Conservation (phyloP, 2,113 vertebrate species). For the Paramormyrops kingsleyae region DNA sequence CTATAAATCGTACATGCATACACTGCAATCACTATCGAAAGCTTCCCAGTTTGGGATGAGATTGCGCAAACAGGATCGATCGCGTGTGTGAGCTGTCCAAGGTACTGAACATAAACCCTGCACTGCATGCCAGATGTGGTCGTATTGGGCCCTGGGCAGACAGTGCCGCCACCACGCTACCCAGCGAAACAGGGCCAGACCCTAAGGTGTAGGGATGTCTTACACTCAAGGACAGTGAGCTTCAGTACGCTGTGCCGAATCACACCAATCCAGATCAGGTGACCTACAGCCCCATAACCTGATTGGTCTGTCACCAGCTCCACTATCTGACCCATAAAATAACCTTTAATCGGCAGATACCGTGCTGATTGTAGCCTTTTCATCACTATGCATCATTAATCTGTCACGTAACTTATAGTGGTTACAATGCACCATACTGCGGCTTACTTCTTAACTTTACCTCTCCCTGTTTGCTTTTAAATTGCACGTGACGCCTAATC, state of each 20-base stretch:
- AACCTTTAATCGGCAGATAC: background rate
- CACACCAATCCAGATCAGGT: background rate
- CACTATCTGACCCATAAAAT: background rate
- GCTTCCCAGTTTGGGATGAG: background rate
- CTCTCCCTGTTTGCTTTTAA: background rate
- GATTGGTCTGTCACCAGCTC: background rate
- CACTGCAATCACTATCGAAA: background rate
- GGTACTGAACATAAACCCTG: slow-evolving; percentile 29
- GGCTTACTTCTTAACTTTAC: background rate
- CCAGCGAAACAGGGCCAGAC: background rate
- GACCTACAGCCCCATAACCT: background rate
- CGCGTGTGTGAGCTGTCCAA: slow-evolving; percentile 33
- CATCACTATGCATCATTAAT: background rate
- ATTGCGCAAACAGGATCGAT: background rate
- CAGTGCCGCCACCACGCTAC: background rate
- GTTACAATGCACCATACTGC: background rate
- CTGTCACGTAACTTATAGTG: background rate
- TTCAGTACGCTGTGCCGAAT: background rate
- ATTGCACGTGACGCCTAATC: background rate
- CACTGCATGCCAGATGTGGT: background rate
- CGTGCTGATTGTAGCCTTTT: background rate
- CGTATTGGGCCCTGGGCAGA: background rate
- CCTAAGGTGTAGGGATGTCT: background rate
- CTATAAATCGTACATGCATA: background rate
- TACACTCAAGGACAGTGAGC: background rate